phyloP scores from a whole-genome alignment of 2,113 vertebrate genomes.

The Natator depressus region DNA sequence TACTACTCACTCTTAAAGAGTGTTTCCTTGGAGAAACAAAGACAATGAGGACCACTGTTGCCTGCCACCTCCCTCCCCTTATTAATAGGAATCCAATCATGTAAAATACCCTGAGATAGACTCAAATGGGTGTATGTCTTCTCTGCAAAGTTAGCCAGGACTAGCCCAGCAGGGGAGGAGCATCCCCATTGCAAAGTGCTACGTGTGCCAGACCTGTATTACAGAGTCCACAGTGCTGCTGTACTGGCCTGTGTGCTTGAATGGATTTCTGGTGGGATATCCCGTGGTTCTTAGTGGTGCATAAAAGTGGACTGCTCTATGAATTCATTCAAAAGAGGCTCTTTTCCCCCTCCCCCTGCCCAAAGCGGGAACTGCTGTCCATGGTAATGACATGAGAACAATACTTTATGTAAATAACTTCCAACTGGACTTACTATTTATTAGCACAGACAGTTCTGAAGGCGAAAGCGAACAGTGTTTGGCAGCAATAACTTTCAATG shows the following conservation, averaged over 20 bases:
- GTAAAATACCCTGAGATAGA: neutral
- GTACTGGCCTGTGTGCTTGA: neutral
- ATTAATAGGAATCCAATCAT: neutral
- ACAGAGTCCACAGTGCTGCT: neutral
- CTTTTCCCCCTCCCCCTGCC: too few species aligned
- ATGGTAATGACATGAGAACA: neutral
- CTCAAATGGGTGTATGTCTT: neutral
- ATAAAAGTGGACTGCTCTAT: neutral
- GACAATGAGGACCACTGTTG: neutral
- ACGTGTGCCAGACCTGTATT: neutral
- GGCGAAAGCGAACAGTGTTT: neutral
- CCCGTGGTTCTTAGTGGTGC: neutral
- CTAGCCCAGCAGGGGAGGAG: neutral
- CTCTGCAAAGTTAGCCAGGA: neutral
- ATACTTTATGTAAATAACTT: neutral
- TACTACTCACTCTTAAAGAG: neutral
- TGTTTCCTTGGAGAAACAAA: neutral
- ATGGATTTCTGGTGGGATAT: neutral
- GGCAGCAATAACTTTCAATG: neutral
- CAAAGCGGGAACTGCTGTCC: neutral
- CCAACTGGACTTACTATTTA: neutral
- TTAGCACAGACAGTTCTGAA: neutral
- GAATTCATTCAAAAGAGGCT: neutral
- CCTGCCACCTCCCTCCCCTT: neutral
- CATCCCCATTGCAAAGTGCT: neutral